Base-by-base conservation (phyloP, 1,140 invertebrate genomes). In the Mycetomoellerius zeteki region DNA sequence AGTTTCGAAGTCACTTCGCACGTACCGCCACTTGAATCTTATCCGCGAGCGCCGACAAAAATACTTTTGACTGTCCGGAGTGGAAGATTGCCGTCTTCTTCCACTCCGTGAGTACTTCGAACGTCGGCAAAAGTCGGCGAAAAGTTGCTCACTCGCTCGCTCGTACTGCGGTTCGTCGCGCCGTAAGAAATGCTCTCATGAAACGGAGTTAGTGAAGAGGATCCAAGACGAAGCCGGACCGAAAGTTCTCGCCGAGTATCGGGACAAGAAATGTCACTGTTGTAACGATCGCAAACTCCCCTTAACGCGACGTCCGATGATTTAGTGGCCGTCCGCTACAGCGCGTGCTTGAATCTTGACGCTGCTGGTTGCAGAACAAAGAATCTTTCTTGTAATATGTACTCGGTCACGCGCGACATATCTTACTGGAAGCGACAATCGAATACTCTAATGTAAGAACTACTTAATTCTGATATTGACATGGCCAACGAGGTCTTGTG, bases 261-360 rank as follows among this genome's bases (percentile, higher is more conserved):
- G 80, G 69, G 27, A 67, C 80, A 84, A 84, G 80, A 84, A 84
- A 75, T 24, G 69, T 84, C 80, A 75, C 27, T 52, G 78, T 21
- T 47, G 69, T 84, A 84, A 84, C 80, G 80, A 84, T 73, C 54
- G 80, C 80, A 54, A 60, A 60, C 37, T 84, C 69, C 43, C 54
- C 80, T 73, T 84, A 84, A 60, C 80, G 50, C 67, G 80, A 84
- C 67, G 54, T 60, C 56, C 69, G 54, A 75, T 84, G 80, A 84
- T 84, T 84, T 84, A 84, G 54, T 73, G 80, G 69, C 80, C 80
- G 80, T 84, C 67, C 69, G 69, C 30, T 81, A 81, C 77, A 81
- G 65, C 30, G 65, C 54, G 19, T 54, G 69, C 24, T 62, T 56
- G 69, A 84, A 84, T 73, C 69, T 75, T 33, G 19, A 24, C 78